A percentile compares a stretch with the other conserved stretches of the same genome.
phyloP scores from a whole-genome alignment of 2,888 invertebrate genomes.

The Melinaea marsaeus region DNA sequence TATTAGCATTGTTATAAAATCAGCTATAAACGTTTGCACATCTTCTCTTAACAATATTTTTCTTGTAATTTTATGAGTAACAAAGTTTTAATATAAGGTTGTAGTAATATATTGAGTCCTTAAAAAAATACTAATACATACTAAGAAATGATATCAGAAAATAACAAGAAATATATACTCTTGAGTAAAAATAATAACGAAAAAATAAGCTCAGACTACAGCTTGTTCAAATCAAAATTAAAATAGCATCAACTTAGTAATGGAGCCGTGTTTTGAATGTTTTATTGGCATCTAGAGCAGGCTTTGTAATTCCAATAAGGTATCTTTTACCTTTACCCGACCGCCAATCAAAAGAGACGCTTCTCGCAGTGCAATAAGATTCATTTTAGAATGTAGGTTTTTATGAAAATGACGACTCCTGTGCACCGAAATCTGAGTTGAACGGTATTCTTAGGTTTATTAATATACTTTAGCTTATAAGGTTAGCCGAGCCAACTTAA shows the following conservation, averaged over 20 bases:
- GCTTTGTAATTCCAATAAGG: conserved; percentile 58
- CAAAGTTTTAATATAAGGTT: too few species aligned
- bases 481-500: conserved; percentile 22
- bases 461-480: conserved; percentile 45
- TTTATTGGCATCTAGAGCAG: conserved; percentile 55
- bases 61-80: too few species aligned
- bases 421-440: conserved; percentile 28
- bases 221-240: conserved; percentile 27
- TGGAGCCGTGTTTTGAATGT: conserved; percentile 61
- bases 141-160: not conserved
- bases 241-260: conserved; percentile 41
- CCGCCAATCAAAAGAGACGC: conserved; percentile 5
- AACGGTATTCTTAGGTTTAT: conserved; percentile 34
- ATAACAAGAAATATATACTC: not conserved
- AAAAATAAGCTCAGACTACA: conserved; percentile 3
- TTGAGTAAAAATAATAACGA: not conserved
- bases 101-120: too few species aligned
- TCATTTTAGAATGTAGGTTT: conserved; percentile 1
- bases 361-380: not conserved
- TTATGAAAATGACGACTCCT: conserved; percentile 15
- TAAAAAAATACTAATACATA: too few species aligned
- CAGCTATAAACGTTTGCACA: too few species aligned
- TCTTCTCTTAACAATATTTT: too few species aligned
- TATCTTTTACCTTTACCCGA: conserved; percentile 22
- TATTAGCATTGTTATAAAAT: too few species aligned